Evolutionary conservation across 2,113 vertebrate species (phyloP), one percentile per base, ranked within the genome.

Genomic region (Brevimyrus niger): DNA sequence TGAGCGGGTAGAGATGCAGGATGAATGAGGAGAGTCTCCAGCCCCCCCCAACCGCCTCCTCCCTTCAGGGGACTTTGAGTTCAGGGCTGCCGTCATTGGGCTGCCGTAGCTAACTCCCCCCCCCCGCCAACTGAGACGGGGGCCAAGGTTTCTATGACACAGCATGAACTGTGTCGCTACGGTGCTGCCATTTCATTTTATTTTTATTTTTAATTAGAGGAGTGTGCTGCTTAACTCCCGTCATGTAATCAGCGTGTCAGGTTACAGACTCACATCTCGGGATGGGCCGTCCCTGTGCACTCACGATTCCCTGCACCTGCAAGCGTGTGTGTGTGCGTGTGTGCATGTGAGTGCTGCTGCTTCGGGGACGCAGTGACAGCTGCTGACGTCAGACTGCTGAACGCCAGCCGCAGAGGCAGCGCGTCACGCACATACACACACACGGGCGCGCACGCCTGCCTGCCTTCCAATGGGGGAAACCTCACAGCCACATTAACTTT

Each of bases 401-500:
- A 19, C 47, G 46, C 47, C 88, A 87, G 85, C 88, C 88, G 55
- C 27, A 61, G 69, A 38, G 35, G 35, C 73, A 42, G 35, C 6
- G 31, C 73, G 35, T 80, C 35, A 65, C n/a, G 27, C 58, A 27
- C 58, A 3, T n/a, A 4, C 58, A 4, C 61, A 13, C 55, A 3
- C 21, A 9, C 51, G 0, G 17, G 1, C 17, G 0, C 19, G 1
- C 53, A 0, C 1, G 19, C 53, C 17, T 23, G 88, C 53, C 87
- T 58, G 48, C 65, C 83, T 88, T 89, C 87, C 82, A 23, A 87
- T 85, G 90, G 88, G 88, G 90, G 89, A 88, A 65, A 73, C 89
- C 89, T 90, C 87, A 38, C 88, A 83, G 69, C 53, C 38, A 87
- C 85, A 88, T 87, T 91, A 88, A 91, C 91, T 90, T 92, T 91